Percentiles rank a stretch among this genome's conserved stretches.
These are phyloP conservation scores for Oscheius sp. DNA, from an alignment of 1,140 invertebrate genomes.

Conservation along the genomic window DNA sequence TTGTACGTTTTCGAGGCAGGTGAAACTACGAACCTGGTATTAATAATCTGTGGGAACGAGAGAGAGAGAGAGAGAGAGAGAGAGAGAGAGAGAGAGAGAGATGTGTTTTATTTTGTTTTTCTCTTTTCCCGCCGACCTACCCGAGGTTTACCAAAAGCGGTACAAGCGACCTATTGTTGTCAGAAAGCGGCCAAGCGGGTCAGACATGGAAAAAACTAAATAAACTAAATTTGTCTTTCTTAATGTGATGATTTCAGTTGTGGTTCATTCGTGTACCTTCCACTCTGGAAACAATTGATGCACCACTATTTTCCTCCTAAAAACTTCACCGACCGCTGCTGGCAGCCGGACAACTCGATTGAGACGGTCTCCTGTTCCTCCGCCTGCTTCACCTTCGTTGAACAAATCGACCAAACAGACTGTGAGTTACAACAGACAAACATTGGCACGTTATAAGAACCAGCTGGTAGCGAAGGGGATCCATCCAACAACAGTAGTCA, in stretches of 20 bases:
- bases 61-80: not conserved
- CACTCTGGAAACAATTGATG: constrained; percentile 48
- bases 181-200: too few relatives aligned
- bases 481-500: too few relatives aligned
- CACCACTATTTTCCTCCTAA: constrained; percentile 51
- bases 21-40: too few relatives aligned
- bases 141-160: too few relatives aligned
- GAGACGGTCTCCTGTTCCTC: constrained; percentile 41
- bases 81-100: too few relatives aligned
- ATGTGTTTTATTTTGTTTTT: too few relatives aligned
- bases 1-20: too few relatives aligned
- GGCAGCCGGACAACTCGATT: constrained; percentile 41
- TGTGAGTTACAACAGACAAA: constrained; percentile 24
- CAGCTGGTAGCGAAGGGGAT: too few relatives aligned
- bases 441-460: not conserved
- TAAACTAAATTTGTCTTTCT: not conserved
- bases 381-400: constrained; percentile 52
- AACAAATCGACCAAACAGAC: constrained; percentile 40
- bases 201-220: too few relatives aligned
- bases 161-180: too few relatives aligned
- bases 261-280: constrained; percentile 43
- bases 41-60: not conserved
- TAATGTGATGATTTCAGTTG: constrained; percentile 23
- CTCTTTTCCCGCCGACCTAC: too few relatives aligned
- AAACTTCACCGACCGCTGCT: constrained; percentile 51